Evolutionary conservation across 2,888 invertebrate genomes (phyloP), one percentile per base, ranked within the genome.

Genomic region (Brachypalpus laphriformis): DNA sequence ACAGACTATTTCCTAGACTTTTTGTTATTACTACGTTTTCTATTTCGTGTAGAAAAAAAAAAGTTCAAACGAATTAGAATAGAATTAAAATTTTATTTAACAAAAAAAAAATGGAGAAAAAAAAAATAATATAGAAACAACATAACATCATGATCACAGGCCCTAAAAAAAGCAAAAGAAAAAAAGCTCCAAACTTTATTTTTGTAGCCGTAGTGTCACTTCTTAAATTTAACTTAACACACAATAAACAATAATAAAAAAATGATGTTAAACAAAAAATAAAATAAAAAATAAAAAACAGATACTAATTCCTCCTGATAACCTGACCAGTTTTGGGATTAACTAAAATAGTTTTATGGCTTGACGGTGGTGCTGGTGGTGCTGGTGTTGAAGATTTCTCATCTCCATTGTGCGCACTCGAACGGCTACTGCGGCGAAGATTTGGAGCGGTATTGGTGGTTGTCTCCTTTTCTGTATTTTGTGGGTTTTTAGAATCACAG

Each of bases 301-400:
- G 34, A 78, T 45, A 87, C 88, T 91, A 91, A 88, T 91, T 91
- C 86, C 91, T 90, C 88, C 89, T 90, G 87, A 91, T 90, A 88
- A 91, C 90, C 90, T 91, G 91, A 91, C 91, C 91, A 87, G 91
- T 91, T 89, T 91, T 91, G 89, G 91, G 90, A 89, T 91, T 91
- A 82, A 91, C 91, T 90, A 91, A 89, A 88, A 91, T 91, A 88
- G 91, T 91, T 89, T 91, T 91, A 86, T 90, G 89, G 88, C 89
- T 87, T 87, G 86, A 87, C 61, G 80, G 80, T 70, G 74, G 80
- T 70, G 68, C 78, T 56, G 72, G 63, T 61, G 47, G 61, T 37
- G 75, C 37, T 57, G 51, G 61, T 76, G 72, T 37, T 31, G 75
- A 77, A 63, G 74, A 54, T 61, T 87, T 76, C 18, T 70, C 80